Percentiles rank a stretch among this genome's conserved stretches.
Evolutionary conservation across 2,113 vertebrate genomes (phyloP).

Genomic region (Paratilapia polleni): DNA sequence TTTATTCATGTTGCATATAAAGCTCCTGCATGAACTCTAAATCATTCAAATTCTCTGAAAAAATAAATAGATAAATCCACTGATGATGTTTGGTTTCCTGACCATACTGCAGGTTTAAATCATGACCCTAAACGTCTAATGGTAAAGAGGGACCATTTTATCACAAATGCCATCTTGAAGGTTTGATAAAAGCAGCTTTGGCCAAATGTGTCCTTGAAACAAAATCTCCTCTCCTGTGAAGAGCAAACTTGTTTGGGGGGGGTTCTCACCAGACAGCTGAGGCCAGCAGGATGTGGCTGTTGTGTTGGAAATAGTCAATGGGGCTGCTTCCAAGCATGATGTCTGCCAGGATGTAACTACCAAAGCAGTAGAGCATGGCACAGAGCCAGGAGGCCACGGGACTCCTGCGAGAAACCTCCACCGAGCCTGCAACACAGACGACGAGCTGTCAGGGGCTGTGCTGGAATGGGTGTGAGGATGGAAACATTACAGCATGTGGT

Average conservation of each 20-base stretch:
- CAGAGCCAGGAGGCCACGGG: slow-evolving; percentile 95
- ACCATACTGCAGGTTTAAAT: not conserved
- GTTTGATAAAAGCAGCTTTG: not conserved
- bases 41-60: not conserved
- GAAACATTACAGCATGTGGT: not conserved
- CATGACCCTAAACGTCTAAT: not conserved
- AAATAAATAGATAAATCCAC: not conserved
- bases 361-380: slow-evolving; percentile 98
- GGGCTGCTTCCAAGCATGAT: slow-evolving; percentile 90
- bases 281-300: slow-evolving; percentile 92
- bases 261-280: slow-evolving; percentile 91
- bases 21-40: too few relatives aligned
- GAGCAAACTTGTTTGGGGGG: not conserved
- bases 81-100: not conserved
- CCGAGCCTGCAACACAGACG: slow-evolving; percentile 81
- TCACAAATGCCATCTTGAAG: not conserved
- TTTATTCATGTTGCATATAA: not conserved
- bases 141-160: not conserved
- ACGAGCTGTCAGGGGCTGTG: not conserved
- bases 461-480: not conserved
- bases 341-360: slow-evolving; percentile 95
- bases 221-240: not conserved
- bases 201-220: not conserved
- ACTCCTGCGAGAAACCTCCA: slow-evolving; percentile 92
- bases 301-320: slow-evolving; percentile 92